Base-by-base conservation (phyloP, 2,888 invertebrate genomes). In the Drosophila birchii region DNA sequence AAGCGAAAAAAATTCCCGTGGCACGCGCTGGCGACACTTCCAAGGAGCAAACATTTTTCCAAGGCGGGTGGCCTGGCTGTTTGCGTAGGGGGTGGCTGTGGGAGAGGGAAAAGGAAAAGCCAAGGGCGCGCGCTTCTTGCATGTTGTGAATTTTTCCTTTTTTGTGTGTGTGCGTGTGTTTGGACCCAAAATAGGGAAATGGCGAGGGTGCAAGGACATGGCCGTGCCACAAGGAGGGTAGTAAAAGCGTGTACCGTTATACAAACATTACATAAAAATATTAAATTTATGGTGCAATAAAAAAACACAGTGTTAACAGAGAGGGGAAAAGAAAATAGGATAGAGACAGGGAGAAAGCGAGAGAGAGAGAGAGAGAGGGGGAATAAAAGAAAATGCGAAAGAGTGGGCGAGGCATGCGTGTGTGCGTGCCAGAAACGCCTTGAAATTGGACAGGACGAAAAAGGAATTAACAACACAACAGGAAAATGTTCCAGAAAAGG, bases 251-350 rank as follows among this genome's bases (percentile, higher is more conserved):
- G 43, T 82, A 86, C 86, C 78, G 86, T 86, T 89, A 87, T 89
- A 79, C 89, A 86, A 86, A 86, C 86, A 89, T 86, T 79, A 87
- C 89, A 86, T 89, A 86, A 89, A 89, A 86, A 86, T 86, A 89
- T 89, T 86, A 89, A 86, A 89, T 86, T 86, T 86, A 86, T 88
- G 89, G 79, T 85, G 86, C 86, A 80, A 86, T 86, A 89, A 86
- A 86, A 88, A 87, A 75, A 75, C 84, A 81, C 87, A 81, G 87
- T 88, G 84, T 81, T 88, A 81, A 84, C 79, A 80, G 77, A n/a
- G 39, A 29, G 44, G 41, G 45, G n/a, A 14, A 47, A 43, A 55
- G 72, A 43, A 39, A 61, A 18, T 38, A 58, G 51, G 55, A 41
- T 12, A 39, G 43, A 41, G 47, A 38, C 26, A 5, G 26, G 26